These are phyloP conservation scores for Oryzias sinensis DNA, from an alignment of 2,797 vertebrate species.

Conservation along the genomic window DNA sequence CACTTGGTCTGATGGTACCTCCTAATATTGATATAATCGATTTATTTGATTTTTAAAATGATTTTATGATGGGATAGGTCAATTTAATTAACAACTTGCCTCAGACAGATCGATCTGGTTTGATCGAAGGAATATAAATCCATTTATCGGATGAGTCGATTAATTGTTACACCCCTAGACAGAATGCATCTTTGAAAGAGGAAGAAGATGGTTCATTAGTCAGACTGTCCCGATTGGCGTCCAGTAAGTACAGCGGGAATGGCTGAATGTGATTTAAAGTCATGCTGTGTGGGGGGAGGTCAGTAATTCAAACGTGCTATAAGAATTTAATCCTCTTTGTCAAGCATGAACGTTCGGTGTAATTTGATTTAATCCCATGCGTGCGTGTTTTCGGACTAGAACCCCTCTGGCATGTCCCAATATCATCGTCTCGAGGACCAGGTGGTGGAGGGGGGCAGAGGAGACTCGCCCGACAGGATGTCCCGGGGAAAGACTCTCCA, in stretches of 20 bases:
- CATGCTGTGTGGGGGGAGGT: slow-evolving; percentile 29
- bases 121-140: no score
- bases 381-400: slow-evolving; percentile 74
- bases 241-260: slow-evolving; percentile 16
- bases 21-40: no score
- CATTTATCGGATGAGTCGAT: no score
- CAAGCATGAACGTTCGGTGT: slow-evolving; percentile 45
- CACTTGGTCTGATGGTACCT: no score
- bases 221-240: not conserved
- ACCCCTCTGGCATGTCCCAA: slow-evolving; percentile 88
- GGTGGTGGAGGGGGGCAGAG: slow-evolving; percentile 75
- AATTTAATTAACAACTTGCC: no score
- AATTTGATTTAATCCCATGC: slow-evolving; percentile 58
- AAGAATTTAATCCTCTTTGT: slow-evolving; percentile 72
- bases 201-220: not conserved
- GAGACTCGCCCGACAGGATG: slow-evolving; percentile 80
- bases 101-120: no score
- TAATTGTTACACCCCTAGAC: no score
- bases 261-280: slow-evolving; percentile 24
- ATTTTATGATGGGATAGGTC: no score
- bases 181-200: not conserved
- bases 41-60: no score
- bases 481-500: slow-evolving; percentile 85
- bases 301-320: slow-evolving; percentile 58
- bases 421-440: slow-evolving; percentile 70